Evolutionary conservation across 2,888 invertebrate species (phyloP).

Genomic region (Andrena bucephala): DNA sequence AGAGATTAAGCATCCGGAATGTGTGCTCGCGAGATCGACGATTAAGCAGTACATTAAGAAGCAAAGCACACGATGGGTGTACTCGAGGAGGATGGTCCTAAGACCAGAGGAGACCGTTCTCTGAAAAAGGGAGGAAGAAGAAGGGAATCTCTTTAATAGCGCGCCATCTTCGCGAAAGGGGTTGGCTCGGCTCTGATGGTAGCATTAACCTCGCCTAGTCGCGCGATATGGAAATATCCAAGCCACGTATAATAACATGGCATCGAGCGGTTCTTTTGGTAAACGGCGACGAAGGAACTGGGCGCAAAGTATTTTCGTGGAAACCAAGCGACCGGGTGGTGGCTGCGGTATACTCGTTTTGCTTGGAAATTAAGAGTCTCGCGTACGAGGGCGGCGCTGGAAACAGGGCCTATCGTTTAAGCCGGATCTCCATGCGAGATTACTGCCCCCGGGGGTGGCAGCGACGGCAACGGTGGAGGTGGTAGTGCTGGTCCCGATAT

Average conservation of each 20-base stretch:
- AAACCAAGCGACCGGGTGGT: slow-evolving; percentile 73
- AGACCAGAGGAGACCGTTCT: slow-evolving; percentile 3
- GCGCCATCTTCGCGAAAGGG: slow-evolving; percentile 61
- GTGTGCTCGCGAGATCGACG: background rate
- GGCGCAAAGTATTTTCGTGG: slow-evolving; percentile 82
- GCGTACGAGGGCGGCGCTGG: slow-evolving; percentile 79
- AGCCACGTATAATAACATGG: slow-evolving; percentile 72
- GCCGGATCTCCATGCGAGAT: slow-evolving; percentile 84
- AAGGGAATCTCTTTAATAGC: slow-evolving; percentile 53
- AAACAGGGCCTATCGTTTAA: slow-evolving; percentile 84
- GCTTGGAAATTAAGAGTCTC: slow-evolving; percentile 83
- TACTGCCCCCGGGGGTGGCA: slow-evolving; percentile 80
- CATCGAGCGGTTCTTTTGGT: slow-evolving; percentile 70
- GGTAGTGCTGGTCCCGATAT: slow-evolving; percentile 71
- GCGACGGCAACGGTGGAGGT: slow-evolving; percentile 76
- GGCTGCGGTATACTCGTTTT: slow-evolving; percentile 69
- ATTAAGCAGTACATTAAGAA: background rate
- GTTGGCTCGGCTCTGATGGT: slow-evolving; percentile 66
- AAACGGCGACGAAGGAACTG: slow-evolving; percentile 72
- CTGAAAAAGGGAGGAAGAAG: slow-evolving; percentile 11
- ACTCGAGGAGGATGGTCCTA: slow-evolving; percentile 1
- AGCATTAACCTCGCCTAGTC: slow-evolving; percentile 83
- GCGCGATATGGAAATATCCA: slow-evolving; percentile 83
- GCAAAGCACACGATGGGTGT: background rate
- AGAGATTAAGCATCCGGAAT: background rate